These are phyloP conservation scores for Steatocranus sp. DNA, from an alignment of 2,797 vertebrate genomes.

Conservation along the genomic window DNA sequence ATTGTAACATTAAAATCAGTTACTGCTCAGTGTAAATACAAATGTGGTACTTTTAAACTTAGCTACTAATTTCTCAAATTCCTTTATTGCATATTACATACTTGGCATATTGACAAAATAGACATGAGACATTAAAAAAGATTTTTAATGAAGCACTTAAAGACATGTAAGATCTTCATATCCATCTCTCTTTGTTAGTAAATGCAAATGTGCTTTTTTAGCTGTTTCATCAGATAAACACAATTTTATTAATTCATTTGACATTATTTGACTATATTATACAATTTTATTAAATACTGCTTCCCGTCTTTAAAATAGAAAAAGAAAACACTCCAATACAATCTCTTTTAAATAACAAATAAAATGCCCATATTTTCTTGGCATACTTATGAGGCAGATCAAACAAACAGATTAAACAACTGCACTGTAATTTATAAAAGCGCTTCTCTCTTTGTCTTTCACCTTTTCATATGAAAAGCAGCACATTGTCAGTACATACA, in stretches of 20 bases:
- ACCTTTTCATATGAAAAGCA: not conserved
- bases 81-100: not conserved
- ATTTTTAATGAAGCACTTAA: not conserved
- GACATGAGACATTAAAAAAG: not conserved
- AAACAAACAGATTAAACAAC: not conserved
- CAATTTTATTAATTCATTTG: not conserved
- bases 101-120: not conserved
- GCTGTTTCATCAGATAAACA: not conserved
- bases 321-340: not conserved
- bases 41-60: not conserved
- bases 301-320: not conserved
- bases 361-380: not conserved
- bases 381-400: not conserved
- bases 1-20: not conserved
- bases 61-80: not conserved
- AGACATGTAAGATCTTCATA: not conserved
- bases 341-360: not conserved
- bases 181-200: not conserved
- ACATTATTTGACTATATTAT: not conserved
- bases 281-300: not conserved
- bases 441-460: not conserved
- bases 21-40: not conserved
- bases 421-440: not conserved
- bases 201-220: not conserved
- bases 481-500: not conserved